These are phyloP conservation scores for Harmothoe impar DNA, from an alignment of 2,888 invertebrate species.

Conservation along the genomic window DNA sequence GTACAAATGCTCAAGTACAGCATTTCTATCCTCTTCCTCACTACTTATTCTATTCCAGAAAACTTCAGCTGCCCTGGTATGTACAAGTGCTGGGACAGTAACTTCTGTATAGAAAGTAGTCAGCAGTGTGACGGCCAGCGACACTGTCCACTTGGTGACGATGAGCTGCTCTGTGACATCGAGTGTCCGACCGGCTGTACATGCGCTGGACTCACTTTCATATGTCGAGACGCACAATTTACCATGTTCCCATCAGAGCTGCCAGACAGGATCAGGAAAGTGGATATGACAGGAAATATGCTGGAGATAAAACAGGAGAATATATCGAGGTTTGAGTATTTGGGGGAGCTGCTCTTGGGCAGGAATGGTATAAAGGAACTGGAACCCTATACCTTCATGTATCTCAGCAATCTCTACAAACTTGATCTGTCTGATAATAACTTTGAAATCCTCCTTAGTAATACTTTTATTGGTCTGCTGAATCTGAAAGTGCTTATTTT, in stretches of 20 bases:
- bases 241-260: not conserved
- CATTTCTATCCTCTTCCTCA: not conserved
- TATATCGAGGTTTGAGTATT: not conserved
- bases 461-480: conserved; percentile 4
- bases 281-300: conserved; percentile 45
- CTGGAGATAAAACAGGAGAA: not conserved
- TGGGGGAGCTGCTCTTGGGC: conserved; percentile 20
- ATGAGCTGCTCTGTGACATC: conserved; percentile 52
- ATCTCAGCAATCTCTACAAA: not conserved
- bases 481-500: not conserved
- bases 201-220: not conserved
- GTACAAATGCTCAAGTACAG: too few species aligned
- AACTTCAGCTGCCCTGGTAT: conserved; percentile 43
- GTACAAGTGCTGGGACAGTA: conserved; percentile 30
- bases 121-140: conserved; percentile 40
- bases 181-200: conserved; percentile 37
- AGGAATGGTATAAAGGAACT: not conserved
- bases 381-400: not conserved
- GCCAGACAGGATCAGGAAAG: not conserved
- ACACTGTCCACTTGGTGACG: conserved; percentile 56
- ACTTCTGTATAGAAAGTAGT: not conserved
- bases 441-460: not conserved
- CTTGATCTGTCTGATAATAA: conserved; percentile 50
- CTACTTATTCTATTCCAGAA: not conserved
- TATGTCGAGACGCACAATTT: not conserved